phyloP scores from a whole-genome alignment of 2,797 vertebrate species.

The Kryptopterus vitreolus region DNA sequence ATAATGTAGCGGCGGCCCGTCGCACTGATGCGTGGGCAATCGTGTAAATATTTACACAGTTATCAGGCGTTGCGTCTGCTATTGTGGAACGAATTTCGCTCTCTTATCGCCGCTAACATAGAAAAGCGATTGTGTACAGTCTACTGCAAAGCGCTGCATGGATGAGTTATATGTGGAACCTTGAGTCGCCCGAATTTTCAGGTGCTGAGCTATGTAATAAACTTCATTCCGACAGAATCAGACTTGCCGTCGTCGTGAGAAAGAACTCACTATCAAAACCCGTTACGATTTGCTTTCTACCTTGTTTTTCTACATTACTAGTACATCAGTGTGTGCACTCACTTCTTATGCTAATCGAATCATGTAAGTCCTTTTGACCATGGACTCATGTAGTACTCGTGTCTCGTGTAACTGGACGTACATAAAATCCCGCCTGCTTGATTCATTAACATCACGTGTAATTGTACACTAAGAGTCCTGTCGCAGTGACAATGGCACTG shows the following conservation, averaged over 20 bases:
- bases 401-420: slow-evolving; percentile 5
- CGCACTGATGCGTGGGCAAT: slow-evolving; percentile 20
- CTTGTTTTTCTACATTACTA: slow-evolving; percentile 26
- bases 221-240: slow-evolving; percentile 35
- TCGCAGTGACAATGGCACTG: slow-evolving; percentile 39
- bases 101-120: neutral
- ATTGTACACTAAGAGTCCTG: slow-evolving; percentile 11
- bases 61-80: slow-evolving; percentile 5
- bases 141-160: neutral
- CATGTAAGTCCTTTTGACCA: neutral
- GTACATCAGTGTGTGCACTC: neutral
- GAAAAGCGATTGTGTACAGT: neutral
- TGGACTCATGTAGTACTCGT: neutral
- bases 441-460: slow-evolving; percentile 8
- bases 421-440: slow-evolving; percentile 20
- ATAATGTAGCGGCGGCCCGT: slow-evolving; percentile 28
- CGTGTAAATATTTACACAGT: slow-evolving; percentile 16
- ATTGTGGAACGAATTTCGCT: neutral
- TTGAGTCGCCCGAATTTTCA: slow-evolving; percentile 2
- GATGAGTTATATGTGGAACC: slow-evolving; percentile 33
- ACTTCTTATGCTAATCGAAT: slow-evolving; percentile 6
- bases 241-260: slow-evolving; percentile 39
- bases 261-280: slow-evolving; percentile 26
- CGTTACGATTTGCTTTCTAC: slow-evolving; percentile 15
- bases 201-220: slow-evolving; percentile 34